Base-by-base conservation (phyloP, 2,113 vertebrate genomes). In the Aix galericulata region DNA sequence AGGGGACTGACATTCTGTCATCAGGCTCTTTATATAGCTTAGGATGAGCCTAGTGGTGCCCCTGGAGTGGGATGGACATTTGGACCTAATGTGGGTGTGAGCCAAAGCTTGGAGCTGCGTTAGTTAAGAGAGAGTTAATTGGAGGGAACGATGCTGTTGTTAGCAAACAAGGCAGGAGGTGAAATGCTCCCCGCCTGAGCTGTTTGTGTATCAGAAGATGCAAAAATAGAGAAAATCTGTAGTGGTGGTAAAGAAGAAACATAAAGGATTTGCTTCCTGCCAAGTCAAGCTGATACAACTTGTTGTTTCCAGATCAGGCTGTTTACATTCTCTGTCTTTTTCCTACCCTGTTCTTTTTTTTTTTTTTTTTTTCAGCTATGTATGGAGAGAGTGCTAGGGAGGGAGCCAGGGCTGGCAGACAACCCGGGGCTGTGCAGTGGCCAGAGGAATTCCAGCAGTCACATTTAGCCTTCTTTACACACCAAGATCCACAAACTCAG, bases 111-210 rank as follows among this genome's bases (percentile, higher is more conserved):
- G 6, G 26, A 12, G 20, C 21, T 59, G 40, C 27, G 18, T 23
- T 42, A 66, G 63, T 29, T 44, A 44, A 42, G 60, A 44, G 55
- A 29, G 55, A 26, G 6, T 68, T 34, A 64, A 55, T 36, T 12
- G 1, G 58, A 55, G 20, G 7, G 17, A 68, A 5, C 0, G 1
- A 23, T 26, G 46, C n/a, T 2, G 1, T 32, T 9, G 0, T 32
- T 32, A 48, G 53, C 32, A 26, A 36, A 44, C 40, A 15, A 44
- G 56, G 5, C 27, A 25, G 44, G 32, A 9, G 2, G 2, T 34
- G 38, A 14, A 52, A 27, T 0, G 2, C 18, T 21, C 22, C 13
- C 36, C 23, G 56, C 46, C 36, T 46, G 8, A 64, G 50, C 50
- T 93, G 44, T 64, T 68, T 58, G 17, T 25, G 4, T 9, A 4